phyloP scores from a whole-genome alignment of 2,113 vertebrate genomes.

The Sclerurus mexicanus region DNA sequence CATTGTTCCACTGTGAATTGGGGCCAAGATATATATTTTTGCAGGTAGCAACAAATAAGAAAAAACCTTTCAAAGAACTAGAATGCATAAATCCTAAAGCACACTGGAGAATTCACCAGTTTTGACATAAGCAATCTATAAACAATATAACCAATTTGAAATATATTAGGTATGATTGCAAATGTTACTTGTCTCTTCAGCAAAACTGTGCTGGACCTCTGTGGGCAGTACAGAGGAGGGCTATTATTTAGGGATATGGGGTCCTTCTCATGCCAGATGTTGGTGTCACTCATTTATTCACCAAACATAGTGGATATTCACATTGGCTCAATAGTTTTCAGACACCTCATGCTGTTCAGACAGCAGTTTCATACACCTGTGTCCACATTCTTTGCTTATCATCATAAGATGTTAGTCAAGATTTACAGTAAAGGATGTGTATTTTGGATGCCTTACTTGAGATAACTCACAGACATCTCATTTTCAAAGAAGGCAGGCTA shows the following conservation, averaged over 20 bases:
- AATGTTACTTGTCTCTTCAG: constrained; percentile 35
- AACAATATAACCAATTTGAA: constrained; percentile 62
- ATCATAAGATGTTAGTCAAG: not conserved
- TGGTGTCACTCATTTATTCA: not conserved
- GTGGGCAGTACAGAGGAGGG: not conserved
- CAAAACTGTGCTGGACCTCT: not conserved
- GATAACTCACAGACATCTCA: not conserved
- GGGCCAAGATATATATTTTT: constrained; percentile 76
- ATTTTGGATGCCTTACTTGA: not conserved
- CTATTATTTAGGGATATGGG: not conserved
- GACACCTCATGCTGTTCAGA: not conserved
- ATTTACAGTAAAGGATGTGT: not conserved
- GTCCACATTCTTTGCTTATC: not conserved
- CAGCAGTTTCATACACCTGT: not conserved
- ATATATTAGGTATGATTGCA: constrained; percentile 36
- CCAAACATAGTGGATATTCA: not conserved
- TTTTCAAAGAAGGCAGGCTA: not conserved
- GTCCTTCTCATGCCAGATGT: not conserved
- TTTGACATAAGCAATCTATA: constrained; percentile 74
- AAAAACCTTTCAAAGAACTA: constrained; percentile 61
- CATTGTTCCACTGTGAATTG: constrained; percentile 74
- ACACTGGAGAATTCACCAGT: constrained; percentile 52
- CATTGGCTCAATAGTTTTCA: not conserved
- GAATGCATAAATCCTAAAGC: constrained; percentile 70
- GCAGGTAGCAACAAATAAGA: constrained; percentile 76